These are phyloP conservation scores for Cosmopolites sordidus DNA, from an alignment of 2,888 invertebrate genomes.

Conservation along the genomic window DNA sequence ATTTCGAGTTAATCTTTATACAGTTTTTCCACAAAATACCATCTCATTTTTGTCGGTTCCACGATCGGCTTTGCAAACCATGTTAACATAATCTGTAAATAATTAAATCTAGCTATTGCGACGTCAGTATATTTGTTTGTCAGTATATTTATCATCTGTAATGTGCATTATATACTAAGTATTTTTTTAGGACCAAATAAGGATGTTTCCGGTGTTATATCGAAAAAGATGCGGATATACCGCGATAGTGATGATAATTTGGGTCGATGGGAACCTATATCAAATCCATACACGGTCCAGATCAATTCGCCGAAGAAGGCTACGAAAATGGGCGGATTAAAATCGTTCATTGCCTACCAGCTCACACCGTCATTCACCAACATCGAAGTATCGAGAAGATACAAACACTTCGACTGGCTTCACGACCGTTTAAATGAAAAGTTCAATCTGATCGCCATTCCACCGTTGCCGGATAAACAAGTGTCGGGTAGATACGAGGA, in stretches of 20 bases:
- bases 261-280: slow-evolving; percentile 73
- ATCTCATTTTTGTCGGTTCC: too few relatives aligned
- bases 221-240: slow-evolving; percentile 57
- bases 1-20: too few relatives aligned
- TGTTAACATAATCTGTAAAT: too few relatives aligned
- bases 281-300: slow-evolving; percentile 71
- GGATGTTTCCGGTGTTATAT: slow-evolving; percentile 41
- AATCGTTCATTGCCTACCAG: slow-evolving; percentile 96
- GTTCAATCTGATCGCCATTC: slow-evolving; percentile 90
- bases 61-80: too few relatives aligned
- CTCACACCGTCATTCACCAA: slow-evolving; percentile 92
- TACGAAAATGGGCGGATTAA: slow-evolving; percentile 93
- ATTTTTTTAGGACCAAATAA: slow-evolving; percentile 62
- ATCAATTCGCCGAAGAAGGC: slow-evolving; percentile 97
- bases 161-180: slow-evolving; percentile 69
- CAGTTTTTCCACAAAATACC: too few relatives aligned
- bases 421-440: slow-evolving; percentile 92
- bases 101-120: too few relatives aligned
- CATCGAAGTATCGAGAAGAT: slow-evolving; percentile 88
- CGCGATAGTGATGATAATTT: slow-evolving; percentile 64
- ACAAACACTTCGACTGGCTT: slow-evolving; percentile 99
- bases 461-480: slow-evolving; percentile 97
- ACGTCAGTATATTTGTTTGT: too few relatives aligned
- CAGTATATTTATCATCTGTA: too few relatives aligned
- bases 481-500: slow-evolving; percentile 85